A percentile compares a stretch with the other conserved stretches of the same genome.
Conservation (phyloP, 2,113 vertebrate species). For the Butastur rufipennis region DNA sequence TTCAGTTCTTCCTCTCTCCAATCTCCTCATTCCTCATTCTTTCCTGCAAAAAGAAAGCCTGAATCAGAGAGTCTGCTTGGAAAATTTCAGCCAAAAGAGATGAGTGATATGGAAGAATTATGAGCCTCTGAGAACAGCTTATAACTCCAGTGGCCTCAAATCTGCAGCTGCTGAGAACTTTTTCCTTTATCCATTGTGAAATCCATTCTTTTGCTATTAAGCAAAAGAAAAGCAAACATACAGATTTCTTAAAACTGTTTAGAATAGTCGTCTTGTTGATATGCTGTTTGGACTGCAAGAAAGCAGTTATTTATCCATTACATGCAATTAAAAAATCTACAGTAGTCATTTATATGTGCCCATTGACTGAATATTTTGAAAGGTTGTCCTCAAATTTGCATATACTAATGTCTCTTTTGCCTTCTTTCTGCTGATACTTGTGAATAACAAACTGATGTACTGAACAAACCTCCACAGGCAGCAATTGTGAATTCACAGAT, state of each 20-base stretch:
- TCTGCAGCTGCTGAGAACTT: not conserved
- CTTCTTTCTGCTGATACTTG: not conserved
- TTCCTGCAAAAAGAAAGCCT: not conserved
- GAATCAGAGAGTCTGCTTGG: not conserved
- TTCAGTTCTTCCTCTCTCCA: accelerated
- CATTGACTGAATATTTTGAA: not conserved
- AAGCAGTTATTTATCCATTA: not conserved
- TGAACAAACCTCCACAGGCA: not conserved
- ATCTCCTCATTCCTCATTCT: not conserved
- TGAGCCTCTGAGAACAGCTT: not conserved
- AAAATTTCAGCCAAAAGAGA: not conserved
- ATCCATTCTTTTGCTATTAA: not conserved
- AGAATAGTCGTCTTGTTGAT: not conserved
- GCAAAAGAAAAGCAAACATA: not conserved
- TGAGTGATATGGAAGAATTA: not conserved
- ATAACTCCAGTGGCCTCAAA: not conserved
- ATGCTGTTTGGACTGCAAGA: not conserved
- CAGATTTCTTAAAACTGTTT: not conserved
- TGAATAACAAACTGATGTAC: not conserved
- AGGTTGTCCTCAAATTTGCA: not conserved
- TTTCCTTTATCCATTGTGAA: not conserved
- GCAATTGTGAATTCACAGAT: not conserved
- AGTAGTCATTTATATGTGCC: not conserved
- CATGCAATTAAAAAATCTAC: not conserved
- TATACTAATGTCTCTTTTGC: not conserved